Conservation (phyloP, 2,888 invertebrate genomes). For the Ceramica pisi region DNA sequence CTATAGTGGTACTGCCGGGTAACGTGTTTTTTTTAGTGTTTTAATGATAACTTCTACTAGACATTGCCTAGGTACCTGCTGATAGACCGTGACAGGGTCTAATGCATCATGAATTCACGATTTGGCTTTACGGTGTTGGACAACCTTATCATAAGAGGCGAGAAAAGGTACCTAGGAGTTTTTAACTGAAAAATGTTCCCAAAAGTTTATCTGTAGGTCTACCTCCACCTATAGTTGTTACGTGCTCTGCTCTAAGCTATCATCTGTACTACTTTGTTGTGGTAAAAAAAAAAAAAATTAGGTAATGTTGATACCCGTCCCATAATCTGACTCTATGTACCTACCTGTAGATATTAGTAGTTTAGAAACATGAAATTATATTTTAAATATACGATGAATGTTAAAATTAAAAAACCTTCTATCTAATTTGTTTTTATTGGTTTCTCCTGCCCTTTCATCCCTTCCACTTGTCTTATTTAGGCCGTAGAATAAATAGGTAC, state of each 20-base stretch:
- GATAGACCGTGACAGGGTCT: neutral
- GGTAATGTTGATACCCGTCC: slow-evolving; percentile 26
- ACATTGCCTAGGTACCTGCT: no score
- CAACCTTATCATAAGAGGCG: neutral
- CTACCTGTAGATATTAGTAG: slow-evolving; percentile 28
- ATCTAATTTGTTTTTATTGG: slow-evolving; percentile 15
- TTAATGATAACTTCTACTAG: neutral
- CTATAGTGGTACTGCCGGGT: neutral
- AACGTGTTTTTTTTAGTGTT: no score
- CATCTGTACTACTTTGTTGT: neutral
- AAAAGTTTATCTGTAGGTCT: neutral
- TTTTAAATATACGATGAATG: slow-evolving; percentile 52
- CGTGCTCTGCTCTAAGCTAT: slow-evolving; percentile 2
- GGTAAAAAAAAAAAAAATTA: slow-evolving; percentile 31
- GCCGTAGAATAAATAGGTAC: no score
- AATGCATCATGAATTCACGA: neutral
- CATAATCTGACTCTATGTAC: slow-evolving; percentile 29
- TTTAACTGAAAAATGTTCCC: neutral
- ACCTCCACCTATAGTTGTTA: neutral
- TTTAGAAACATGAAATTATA: slow-evolving; percentile 28
- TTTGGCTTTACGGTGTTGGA: neutral
- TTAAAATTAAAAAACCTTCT: slow-evolving; percentile 35
- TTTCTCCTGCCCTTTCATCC: neutral
- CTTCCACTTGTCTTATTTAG: no score
- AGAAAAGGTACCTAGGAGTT: no score